Conservation (phyloP, 2,113 vertebrate genomes). For the Otis tarda region DNA sequence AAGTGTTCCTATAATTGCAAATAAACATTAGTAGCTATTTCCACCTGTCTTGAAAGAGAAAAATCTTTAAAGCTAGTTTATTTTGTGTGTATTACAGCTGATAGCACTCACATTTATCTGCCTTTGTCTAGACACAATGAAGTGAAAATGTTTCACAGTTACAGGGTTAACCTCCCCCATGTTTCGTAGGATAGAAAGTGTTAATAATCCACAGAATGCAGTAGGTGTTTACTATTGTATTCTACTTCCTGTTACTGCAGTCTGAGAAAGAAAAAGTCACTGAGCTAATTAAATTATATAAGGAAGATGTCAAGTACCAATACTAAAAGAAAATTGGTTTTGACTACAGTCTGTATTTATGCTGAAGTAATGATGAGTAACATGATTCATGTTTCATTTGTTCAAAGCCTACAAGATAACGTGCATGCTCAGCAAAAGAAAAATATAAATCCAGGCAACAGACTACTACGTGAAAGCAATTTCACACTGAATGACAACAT, state of each 20-base stretch:
- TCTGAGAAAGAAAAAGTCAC: background rate
- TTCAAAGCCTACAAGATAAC: background rate
- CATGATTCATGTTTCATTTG: slow-evolving; percentile 5
- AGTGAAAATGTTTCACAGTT: background rate
- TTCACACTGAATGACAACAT: background rate
- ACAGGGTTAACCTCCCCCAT: background rate
- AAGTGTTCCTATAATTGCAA: background rate
- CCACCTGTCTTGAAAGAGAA: background rate
- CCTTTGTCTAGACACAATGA: background rate
- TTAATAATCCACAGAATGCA: background rate
- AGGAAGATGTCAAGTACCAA: background rate
- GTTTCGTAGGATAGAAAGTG: background rate
- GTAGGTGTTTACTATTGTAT: background rate
- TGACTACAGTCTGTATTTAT: background rate
- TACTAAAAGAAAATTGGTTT: slow-evolving; percentile 7
- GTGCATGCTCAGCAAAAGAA: background rate
- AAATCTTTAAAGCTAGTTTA: background rate
- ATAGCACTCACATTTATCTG: background rate
- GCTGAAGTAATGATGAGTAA: background rate
- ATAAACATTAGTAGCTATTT: background rate
- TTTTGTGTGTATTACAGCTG: background rate
- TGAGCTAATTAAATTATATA: background rate
- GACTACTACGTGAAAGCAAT: background rate
- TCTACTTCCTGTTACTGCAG: background rate
- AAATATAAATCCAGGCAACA: background rate